Evolutionary conservation across 2,113 vertebrate genomes (phyloP), one percentile per base, ranked within the genome.

Genomic region (Catharus minimus): DNA sequence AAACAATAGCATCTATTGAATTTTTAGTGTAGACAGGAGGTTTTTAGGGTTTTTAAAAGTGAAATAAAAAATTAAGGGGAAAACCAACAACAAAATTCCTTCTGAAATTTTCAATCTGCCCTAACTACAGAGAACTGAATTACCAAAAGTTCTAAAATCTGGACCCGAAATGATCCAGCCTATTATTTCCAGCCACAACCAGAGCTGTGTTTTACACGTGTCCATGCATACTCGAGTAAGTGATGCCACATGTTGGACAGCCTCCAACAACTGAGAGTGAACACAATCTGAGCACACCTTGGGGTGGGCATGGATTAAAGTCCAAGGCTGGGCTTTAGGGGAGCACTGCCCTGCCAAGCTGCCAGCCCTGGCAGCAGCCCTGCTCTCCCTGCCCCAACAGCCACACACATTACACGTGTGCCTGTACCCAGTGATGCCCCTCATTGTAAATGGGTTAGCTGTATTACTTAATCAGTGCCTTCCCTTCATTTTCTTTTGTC

Each of bases 321-420:
- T 5, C 22, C 16, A 15, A 26, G 38, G 5, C 13, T 2, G 12
- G 14, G 47, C 13, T 55, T 58, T 11, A 9, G 52, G 20, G 49
- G 12, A 38, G 18, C 32, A 15, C 2, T 22, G 38, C 7, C 53
- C 19, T 36, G 53, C 43, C 41, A 41, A 21, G 20, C 43, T 66
- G 22, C 28, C 38, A 30, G 41, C 44, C 16, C 27, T 69, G 53
- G 57, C 22, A 62, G 44, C 46, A 62, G 41, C 33, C 16, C 61
- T 49, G 19, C 43, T 30, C 41, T 5, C 20, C n/a, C n/a, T 9
- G 8, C 8, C 23, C 9, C 14, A 0, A 2, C 2, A 28, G 15
- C 13, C 20, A 21, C 24, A 33, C 10, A 32, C 8, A 5, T 8
- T 8, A 8, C 5, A 15, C 36, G 5, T 67, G 72, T 62, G 28